A percentile compares a stretch with the other conserved stretches of the same genome.
Conservation (phyloP, 2,888 invertebrate genomes). For the Yponomeuta evonymella region DNA sequence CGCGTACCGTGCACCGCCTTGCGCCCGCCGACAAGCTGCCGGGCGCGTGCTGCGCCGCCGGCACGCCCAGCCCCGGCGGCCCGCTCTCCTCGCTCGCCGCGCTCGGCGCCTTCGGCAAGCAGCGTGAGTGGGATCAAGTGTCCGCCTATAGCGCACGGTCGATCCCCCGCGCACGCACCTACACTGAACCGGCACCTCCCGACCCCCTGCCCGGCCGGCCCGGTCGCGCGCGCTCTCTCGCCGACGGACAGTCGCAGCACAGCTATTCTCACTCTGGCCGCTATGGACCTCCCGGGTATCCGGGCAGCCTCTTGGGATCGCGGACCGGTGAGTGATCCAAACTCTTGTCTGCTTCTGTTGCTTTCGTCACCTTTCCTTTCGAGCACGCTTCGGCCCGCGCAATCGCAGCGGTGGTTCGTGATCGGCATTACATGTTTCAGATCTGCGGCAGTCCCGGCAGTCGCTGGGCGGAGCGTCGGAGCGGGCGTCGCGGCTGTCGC, state of each 20-base stretch:
- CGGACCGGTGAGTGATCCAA: conserved; percentile 57
- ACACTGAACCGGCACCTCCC: conserved; percentile 76
- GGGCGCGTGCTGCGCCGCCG: conserved; percentile 82
- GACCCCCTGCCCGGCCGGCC: conserved; percentile 89
- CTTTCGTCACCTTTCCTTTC: conserved; percentile 3
- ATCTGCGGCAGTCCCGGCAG: conserved; percentile 90
- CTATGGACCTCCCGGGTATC: conserved; percentile 84
- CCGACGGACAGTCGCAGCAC: conserved; percentile 93
- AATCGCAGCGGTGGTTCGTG: background rate
- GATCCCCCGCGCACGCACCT: conserved; percentile 91
- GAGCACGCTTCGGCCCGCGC: background rate
- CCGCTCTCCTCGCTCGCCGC: conserved; percentile 89
- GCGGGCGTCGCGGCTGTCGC: conserved; percentile 84
- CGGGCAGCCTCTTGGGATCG: conserved; percentile 78
- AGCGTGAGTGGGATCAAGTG: conserved; percentile 84
- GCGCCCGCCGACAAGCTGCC: conserved; percentile 83
- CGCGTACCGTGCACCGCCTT: conserved; percentile 84
- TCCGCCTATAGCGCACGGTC: conserved; percentile 94
- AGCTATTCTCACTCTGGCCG: conserved; percentile 91
- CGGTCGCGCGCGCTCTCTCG: conserved; percentile 85
- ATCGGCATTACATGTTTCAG: conserved; percentile 53
- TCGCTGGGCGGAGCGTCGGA: conserved; percentile 89
- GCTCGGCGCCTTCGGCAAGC: conserved; percentile 88
- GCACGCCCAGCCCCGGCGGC: conserved; percentile 83
- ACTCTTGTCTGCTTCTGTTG: conserved; percentile 22